These are phyloP conservation scores for Drosophila paramelanica DNA, from an alignment of 2,888 invertebrate genomes.

Conservation along the genomic window DNA sequence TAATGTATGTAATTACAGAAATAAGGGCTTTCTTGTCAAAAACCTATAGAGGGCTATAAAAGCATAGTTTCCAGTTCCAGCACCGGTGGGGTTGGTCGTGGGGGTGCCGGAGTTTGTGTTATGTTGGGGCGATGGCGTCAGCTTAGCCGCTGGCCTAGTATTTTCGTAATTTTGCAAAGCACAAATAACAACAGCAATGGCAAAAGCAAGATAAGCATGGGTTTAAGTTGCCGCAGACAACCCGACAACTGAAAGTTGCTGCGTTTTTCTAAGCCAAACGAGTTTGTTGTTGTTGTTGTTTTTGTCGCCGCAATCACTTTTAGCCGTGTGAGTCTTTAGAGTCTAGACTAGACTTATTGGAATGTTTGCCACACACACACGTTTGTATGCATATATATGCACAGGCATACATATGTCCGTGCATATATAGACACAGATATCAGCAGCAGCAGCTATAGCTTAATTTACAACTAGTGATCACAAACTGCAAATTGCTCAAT, in stretches of 20 bases:
- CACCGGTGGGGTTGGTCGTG: not conserved
- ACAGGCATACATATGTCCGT: not conserved
- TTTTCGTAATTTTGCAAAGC: conserved; percentile 57
- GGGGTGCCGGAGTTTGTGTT: conserved; percentile 18
- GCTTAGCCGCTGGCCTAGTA: conserved; percentile 50
- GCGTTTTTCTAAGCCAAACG: conserved; percentile 71
- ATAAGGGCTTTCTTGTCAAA: not conserved
- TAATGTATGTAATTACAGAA: not conserved
- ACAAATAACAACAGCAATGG: conserved; percentile 36
- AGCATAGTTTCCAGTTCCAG: not conserved
- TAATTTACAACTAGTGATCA: conserved; percentile 44
- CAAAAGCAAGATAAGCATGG: conserved; percentile 50
- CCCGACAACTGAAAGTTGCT: conserved; percentile 77
- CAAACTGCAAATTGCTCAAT: conserved; percentile 60
- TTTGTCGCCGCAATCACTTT: conserved; percentile 73
- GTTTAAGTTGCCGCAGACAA: conserved; percentile 37
- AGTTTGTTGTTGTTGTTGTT: conserved; percentile 64
- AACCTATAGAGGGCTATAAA: not conserved
- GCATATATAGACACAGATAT: conserved; percentile 11
- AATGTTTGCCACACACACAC: conserved; percentile 42
- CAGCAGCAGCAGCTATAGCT: conserved; percentile 15
- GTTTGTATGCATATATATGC: conserved; percentile 4
- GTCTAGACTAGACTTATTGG: conserved; percentile 60
- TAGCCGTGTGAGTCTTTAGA: conserved; percentile 55
- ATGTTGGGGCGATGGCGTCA: conserved; percentile 36